Base-by-base conservation (phyloP, 2,797 vertebrate genomes). In the Meda fulgida region DNA sequence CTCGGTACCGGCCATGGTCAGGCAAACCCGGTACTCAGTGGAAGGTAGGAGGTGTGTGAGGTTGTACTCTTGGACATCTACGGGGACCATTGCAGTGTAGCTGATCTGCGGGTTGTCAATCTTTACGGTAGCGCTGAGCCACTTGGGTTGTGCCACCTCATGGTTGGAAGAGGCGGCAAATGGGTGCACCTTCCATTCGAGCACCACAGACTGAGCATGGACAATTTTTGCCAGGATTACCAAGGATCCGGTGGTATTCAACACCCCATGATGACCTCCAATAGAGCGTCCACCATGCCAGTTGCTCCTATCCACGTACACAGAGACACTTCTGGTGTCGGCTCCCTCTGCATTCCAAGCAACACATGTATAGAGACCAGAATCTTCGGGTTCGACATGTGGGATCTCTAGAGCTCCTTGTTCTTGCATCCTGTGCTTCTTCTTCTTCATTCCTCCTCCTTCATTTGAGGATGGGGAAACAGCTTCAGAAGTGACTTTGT, bases 91-190 rank as follows among this genome's bases (percentile, higher is more conserved):
- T n/a, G 96, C 93, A 0, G 94, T 96, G 91, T 96, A 96, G 93
- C 95, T 96, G 88, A 96, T 95, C 89, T 96, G 95, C 72, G 94
- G 92, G 88, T 95, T 97, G 90, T 96, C 93, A 34, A 97, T 96
- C 88, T 95, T 95, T 85, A 96, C 92, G 0, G 92, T 95, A 36
- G 96, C 96, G 1, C 94, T 95, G 75, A 94, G 91, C 95, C 95
- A 96, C 5, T 88, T 91, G 46, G 94, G 91, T 58, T 92, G 91
- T 58, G 88, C 8, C 9, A 90, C 87, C 81, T 93, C 92, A 46
- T 91, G 92, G 89, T 86, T 89, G 0, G 70, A 86, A 29, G 91
- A 19, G 63, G 78, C 86, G 51, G 76, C 40, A 60, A 75, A 91
- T 70, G 91, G 91, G 85, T 91, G 92, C 78, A 96, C 85, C 80